Base-by-base conservation (phyloP, 1,140 invertebrate genomes). In the Tetramorium parvispinum region DNA sequence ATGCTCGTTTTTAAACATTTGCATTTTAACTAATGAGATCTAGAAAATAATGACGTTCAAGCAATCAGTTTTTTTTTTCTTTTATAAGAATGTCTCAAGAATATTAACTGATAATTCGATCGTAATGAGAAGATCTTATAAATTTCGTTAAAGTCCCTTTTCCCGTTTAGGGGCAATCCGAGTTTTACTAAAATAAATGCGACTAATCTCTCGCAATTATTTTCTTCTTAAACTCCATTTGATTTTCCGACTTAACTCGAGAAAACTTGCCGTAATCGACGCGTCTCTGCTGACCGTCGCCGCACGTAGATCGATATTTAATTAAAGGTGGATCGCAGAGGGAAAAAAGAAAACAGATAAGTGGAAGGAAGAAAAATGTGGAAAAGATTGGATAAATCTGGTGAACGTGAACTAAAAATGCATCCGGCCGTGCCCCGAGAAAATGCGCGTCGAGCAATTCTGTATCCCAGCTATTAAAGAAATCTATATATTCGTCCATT, bases 281-380 rank as follows among this genome's bases (percentile, higher is more conserved):
- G 43, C 79, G 66, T 82, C 53, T 43, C 68, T 68, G 8, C 27
- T 49, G 65, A 6, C 40, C 46, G 11, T 55, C 32, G 65, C 37
- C n/a, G 27, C 46, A 40, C 21, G 49, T 46, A 68, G 66, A 89
- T 82, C 83, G 57, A 65, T 57, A 75, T 70, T 73, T 55, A 78
- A 86, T 86, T 73, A 76, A 86, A 76, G 53, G 8, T 13, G n/a
- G 24, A 73, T 85, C 65, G 51, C 10, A 24, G 43, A 21, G 32
- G 40, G 79, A 61, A 83, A 86, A 76, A 86, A 76, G 81, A 83
- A 88, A 81, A 82, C 75, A 83, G 73, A 73, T 83, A 83, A 83
- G 79, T 75, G 68, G 79, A 83, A 75, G 79, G 40, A 83, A 83
- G 61, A 43, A 77, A 89, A 77, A 85, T 66, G 76, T 46, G 43